Percentiles rank a stretch among this genome's conserved stretches.
phyloP scores from a whole-genome alignment of 2,888 invertebrate species.

The Atethmia centrago region DNA sequence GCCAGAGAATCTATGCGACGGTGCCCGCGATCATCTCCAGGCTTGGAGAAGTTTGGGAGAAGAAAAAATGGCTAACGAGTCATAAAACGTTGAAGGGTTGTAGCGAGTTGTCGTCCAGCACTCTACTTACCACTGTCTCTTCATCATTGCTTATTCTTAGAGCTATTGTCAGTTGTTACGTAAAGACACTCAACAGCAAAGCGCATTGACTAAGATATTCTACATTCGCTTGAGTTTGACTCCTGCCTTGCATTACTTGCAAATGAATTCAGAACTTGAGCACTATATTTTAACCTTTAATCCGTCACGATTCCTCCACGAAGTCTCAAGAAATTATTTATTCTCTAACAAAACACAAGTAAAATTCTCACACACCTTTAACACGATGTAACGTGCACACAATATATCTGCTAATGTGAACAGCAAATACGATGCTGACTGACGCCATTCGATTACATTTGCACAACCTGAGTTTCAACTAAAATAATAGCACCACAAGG shows the following conservation, averaged over 20 bases:
- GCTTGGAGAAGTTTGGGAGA: not conserved
- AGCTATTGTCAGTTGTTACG: not conserved
- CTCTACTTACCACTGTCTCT: slow-evolving; percentile 26
- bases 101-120: not conserved
- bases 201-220: not conserved
- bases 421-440: slow-evolving; percentile 58
- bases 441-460: slow-evolving; percentile 57
- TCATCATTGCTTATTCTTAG: not conserved
- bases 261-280: not conserved
- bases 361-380: slow-evolving; percentile 52
- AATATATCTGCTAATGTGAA: slow-evolving; percentile 61
- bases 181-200: not conserved
- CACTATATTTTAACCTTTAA: not conserved
- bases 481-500: slow-evolving; percentile 31
- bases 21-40: not conserved
- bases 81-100: too few species aligned
- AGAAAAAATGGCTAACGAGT: not conserved
- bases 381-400: slow-evolving; percentile 46
- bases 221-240: not conserved
- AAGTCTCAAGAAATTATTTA: slow-evolving; percentile 10
- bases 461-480: slow-evolving; percentile 30
- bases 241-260: not conserved
- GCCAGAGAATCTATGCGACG: not conserved
- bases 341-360: slow-evolving; percentile 13
- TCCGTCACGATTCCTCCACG: not conserved